These are phyloP conservation scores for Porites lobata DNA, from an alignment of 92 coral and sea anemone species.

Conservation along the genomic window DNA sequence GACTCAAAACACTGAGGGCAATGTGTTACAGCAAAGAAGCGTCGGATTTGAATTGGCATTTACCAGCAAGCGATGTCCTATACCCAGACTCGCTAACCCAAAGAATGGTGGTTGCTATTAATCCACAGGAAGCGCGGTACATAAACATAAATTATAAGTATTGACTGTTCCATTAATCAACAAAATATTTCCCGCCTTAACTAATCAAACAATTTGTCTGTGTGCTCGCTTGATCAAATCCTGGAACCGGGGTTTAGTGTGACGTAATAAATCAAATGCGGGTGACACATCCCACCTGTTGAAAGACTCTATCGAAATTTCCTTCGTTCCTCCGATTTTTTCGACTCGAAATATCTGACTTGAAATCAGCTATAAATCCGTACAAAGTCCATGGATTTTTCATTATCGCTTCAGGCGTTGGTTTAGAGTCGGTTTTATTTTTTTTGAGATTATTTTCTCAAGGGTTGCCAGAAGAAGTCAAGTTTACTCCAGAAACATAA, in stretches of 20 bases:
- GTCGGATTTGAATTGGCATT: too few relatives aligned
- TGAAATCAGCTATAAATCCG: constrained; percentile 33
- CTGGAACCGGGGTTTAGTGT: not conserved
- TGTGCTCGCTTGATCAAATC: constrained; percentile 18
- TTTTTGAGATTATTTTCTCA: not conserved
- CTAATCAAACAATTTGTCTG: not conserved
- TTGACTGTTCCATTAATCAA: not conserved
- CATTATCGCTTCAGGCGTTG: not conserved
- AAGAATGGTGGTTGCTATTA: not conserved
- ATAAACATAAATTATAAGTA: not conserved
- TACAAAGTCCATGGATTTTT: not conserved
- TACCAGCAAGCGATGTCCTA: too few relatives aligned
- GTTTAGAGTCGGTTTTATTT: not conserved
- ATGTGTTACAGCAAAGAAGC: too few relatives aligned
- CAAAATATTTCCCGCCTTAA: not conserved
- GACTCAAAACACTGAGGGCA: too few relatives aligned
- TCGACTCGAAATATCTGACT: not conserved
- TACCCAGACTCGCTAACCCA: too few relatives aligned
- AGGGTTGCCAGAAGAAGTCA: not conserved
- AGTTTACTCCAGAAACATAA: not conserved
- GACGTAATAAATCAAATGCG: constrained; percentile 49
- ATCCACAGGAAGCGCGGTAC: not conserved
- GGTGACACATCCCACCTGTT: constrained; percentile 49
- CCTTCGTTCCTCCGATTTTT: constrained; percentile 23
- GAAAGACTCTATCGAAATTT: constrained; percentile 21